Conservation (phyloP, 2,113 vertebrate species). For the Baryphthengus martii region DNA sequence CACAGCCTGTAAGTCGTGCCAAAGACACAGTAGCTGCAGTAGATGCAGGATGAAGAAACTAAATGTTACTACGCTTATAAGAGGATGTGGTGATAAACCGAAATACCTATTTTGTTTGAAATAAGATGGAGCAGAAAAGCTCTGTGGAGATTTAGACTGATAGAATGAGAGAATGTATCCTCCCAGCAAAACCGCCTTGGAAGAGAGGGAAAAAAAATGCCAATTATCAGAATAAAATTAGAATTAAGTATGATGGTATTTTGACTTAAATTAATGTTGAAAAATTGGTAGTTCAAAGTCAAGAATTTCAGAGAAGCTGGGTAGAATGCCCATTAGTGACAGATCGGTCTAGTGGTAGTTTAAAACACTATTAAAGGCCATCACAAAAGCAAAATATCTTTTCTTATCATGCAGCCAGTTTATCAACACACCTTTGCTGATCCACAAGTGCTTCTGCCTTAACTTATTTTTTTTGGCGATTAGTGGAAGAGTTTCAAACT, state of each 20-base stretch:
- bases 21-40: background rate
- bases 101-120: background rate
- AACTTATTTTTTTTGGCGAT: background rate
- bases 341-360: background rate
- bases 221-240: background rate
- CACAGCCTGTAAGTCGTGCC: accelerated
- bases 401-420: background rate
- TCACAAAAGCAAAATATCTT: background rate
- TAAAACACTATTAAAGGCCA: background rate
- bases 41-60: background rate
- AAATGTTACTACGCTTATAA: background rate
- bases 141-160: background rate
- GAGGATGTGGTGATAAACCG: background rate
- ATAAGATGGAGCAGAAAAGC: background rate
- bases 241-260: background rate
- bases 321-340: background rate
- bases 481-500: background rate
- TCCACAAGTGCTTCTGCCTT: background rate
- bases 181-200: background rate
- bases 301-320: background rate
- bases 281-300: slow-evolving; percentile 22
- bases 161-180: background rate
- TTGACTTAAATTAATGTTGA: background rate
- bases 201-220: background rate
- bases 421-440: background rate